Evolutionary conservation across 2,113 vertebrate species (phyloP).

Genomic region (Papio anubis): DNA sequence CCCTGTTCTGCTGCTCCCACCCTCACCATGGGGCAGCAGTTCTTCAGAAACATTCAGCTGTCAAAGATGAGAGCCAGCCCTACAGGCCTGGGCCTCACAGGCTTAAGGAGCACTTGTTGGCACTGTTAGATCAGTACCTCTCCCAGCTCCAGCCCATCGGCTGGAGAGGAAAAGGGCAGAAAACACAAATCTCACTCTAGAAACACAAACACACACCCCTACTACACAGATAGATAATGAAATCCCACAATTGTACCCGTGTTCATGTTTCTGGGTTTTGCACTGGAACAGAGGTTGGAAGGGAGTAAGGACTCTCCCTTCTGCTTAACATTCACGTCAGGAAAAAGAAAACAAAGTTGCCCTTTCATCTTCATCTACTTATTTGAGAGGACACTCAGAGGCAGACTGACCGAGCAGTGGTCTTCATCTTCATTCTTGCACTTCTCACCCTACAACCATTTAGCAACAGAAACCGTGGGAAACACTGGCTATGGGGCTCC

Average conservation of each 20-base stretch:
- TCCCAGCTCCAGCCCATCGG: constrained; percentile 62
- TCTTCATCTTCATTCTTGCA: background rate
- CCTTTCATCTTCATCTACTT: background rate
- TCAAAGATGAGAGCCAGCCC: background rate
- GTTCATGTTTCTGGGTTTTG: background rate
- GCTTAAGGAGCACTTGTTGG: background rate
- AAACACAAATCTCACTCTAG: constrained; percentile 53
- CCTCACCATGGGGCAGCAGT: background rate
- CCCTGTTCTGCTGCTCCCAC: background rate
- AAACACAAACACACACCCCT: background rate
- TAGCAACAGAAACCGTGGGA: constrained; percentile 19
- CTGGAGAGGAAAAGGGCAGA: constrained; percentile 51
- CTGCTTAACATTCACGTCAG: constrained; percentile 44
- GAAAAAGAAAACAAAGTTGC: constrained; percentile 36
- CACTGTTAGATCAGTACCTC: background rate
- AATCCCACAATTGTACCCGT: no score
- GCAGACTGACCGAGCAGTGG: constrained; percentile 41
- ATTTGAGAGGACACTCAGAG: constrained; percentile 49
- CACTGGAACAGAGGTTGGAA: no score
- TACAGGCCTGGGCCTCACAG: background rate
- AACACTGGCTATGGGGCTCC: background rate
- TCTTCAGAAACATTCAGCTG: constrained; percentile 30
- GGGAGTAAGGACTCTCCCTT: background rate
- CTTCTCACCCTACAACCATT: background rate
- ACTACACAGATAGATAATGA: no score